Percentiles rank a stretch among this genome's conserved stretches.
Evolutionary conservation across 2,113 vertebrate species (phyloP).

Genomic region (Seriola quinqueradiata): DNA sequence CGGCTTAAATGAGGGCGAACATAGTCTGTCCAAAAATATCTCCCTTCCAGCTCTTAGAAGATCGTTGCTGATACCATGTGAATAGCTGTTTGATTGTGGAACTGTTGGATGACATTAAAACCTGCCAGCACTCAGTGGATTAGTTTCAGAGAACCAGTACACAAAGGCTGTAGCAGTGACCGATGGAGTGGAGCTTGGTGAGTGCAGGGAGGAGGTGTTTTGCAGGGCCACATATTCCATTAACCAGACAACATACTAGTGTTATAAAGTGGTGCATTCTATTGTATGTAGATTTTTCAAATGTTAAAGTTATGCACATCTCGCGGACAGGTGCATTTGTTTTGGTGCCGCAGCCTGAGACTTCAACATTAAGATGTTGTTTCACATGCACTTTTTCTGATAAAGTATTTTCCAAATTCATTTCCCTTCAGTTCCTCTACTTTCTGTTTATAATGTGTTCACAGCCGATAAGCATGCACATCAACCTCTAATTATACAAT

Average conservation of each 20-base stretch:
- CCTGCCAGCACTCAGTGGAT: slow-evolving; percentile 56
- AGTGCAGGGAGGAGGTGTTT: not conserved
- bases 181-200: not conserved
- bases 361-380: not conserved
- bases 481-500: slow-evolving; percentile 17
- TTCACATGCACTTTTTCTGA: not conserved
- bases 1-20: slow-evolving; percentile 17
- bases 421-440: not conserved
- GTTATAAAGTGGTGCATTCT: not conserved
- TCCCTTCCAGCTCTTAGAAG: slow-evolving; percentile 45
- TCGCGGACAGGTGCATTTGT: not conserved
- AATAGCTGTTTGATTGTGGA: slow-evolving; percentile 60
- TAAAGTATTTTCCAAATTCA: not conserved
- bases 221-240: not conserved
- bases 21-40: slow-evolving; percentile 41
- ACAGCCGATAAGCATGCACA: slow-evolving; percentile 8
- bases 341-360: not conserved
- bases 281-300: not conserved
- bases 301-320: not conserved
- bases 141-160: slow-evolving; percentile 44
- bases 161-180: slow-evolving; percentile 20
- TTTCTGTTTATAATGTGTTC: slow-evolving; percentile 21
- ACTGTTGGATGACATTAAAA: slow-evolving; percentile 65
- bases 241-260: not conserved
- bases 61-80: slow-evolving; percentile 42